Evolutionary conservation across 2,888 invertebrate species (phyloP).

Genomic region (Leptura quadrifasciata): DNA sequence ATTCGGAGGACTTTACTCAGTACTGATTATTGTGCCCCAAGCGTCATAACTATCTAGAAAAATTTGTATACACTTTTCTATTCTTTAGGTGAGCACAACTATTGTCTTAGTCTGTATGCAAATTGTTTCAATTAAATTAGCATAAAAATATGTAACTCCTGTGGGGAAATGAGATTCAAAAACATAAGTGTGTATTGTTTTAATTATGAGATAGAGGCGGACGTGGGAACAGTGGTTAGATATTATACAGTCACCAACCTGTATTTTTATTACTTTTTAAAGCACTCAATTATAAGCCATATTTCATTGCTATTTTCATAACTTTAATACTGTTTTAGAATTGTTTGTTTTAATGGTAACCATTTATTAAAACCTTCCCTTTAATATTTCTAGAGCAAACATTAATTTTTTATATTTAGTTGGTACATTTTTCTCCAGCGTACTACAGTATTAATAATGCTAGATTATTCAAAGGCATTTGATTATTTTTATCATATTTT

Average conservation of each 20-base stretch:
- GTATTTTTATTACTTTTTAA: not conserved
- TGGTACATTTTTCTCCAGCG: too few relatives aligned
- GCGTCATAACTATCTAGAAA: too few relatives aligned
- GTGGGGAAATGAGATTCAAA: not conserved
- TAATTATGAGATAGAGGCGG: not conserved
- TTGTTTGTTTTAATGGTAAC: not conserved
- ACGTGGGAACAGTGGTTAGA: not conserved
- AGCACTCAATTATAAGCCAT: not conserved
- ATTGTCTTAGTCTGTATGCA: not conserved
- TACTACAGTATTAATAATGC: too few relatives aligned
- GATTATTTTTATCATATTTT: too few relatives aligned
- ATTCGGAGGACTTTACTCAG: too few relatives aligned
- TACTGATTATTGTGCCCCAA: too few relatives aligned
- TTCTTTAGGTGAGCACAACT: not conserved
- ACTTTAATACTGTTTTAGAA: not conserved
- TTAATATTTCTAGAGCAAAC: too few relatives aligned
- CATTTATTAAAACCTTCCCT: too few relatives aligned
- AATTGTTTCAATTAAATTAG: not conserved
- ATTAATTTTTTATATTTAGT: too few relatives aligned
- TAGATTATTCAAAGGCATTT: too few relatives aligned
- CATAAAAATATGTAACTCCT: not conserved
- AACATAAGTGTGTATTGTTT: not conserved
- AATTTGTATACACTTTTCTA: too few relatives aligned
- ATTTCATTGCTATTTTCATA: not conserved
- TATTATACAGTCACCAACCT: too few relatives aligned